These are phyloP conservation scores for Pontoporia blainvillei DNA, from an alignment of 2,113 vertebrate species.

Conservation along the genomic window DNA sequence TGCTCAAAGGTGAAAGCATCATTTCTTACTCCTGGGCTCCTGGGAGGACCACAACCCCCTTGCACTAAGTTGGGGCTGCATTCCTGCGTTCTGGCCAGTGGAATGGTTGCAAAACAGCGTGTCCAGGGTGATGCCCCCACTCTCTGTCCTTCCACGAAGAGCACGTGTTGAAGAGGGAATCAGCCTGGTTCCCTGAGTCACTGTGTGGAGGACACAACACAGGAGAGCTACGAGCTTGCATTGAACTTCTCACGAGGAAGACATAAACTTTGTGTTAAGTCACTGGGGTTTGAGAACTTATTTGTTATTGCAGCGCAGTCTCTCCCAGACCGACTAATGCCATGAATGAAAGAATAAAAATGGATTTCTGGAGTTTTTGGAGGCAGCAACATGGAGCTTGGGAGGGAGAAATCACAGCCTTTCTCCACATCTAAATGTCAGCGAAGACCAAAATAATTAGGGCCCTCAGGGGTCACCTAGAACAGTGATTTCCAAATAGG, in stretches of 20 bases:
- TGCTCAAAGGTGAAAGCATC: rapidly evolving
- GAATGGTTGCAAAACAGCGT: rapidly evolving
- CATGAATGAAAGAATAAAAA: rapidly evolving
- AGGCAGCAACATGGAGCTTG: no score
- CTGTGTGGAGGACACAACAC: rapidly evolving
- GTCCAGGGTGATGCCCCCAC: rapidly evolving
- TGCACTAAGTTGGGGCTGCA: rapidly evolving
- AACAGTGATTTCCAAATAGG: not conserved
- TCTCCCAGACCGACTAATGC: not conserved
- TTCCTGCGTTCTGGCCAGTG: not conserved
- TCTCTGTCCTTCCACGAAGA: no score
- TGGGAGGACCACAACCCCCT: rapidly evolving
- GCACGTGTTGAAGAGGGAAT: no score
- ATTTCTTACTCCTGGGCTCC: not conserved
- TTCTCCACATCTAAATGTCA: not conserved
- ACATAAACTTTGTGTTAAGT: not conserved
- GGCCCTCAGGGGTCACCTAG: not conserved
- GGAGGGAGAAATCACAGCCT: not conserved
- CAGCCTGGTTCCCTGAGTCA: not conserved
- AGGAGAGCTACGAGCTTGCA: rapidly evolving
- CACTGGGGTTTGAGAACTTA: not conserved
- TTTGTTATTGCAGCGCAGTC: rapidly evolving
- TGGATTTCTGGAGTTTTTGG: rapidly evolving
- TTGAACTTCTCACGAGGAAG: not conserved
- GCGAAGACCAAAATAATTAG: not conserved